Base-by-base conservation (phyloP, 2,888 invertebrate species). In the Hecatera dysodea region DNA sequence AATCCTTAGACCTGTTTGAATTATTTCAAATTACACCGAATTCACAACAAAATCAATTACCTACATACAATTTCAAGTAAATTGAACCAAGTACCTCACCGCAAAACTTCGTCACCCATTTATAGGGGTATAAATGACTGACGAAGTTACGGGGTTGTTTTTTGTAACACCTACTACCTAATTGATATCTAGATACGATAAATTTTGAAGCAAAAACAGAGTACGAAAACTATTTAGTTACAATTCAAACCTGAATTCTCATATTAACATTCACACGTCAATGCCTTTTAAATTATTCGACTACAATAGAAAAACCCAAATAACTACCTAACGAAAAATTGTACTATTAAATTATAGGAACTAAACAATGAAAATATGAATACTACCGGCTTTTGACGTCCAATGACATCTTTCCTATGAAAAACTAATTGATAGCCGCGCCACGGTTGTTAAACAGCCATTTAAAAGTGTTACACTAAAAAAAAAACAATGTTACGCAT, bases 401-500 rank as follows among this genome's bases (percentile, higher is more conserved):
- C 72, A 73, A 63, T 61, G 79, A 78, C 76, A 75, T 50, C 42
- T 77, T 67, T 70, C 52, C 69, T 73, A 67, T 72, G 68, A 83
- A 81, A 84, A 89, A 89, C 83, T 84, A 86, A 89, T 87, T 88
- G 82, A 89, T 88, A 76, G 78, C 72, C 68, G 53, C 81, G 87
- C 88, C 84, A 87, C 90, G 90, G 86, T 88, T 71, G 84, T 87
- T 88, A 81, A 85, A 69, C 88, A 87, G 74, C 74, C 82, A 85
- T 80, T 73, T 84, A 83, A 83, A 83, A 85, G 75, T 71, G 78
- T 83, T 76, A 86, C 86, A 83, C 78, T 72, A 77, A 82, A 84
- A 74, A 78, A 74, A 78, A 75, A 72, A 68, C 60, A 72, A 79
- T 77, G 68, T 83, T 74, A 82, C 70, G 80, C 87, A 89, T 83